Conservation (phyloP, 2,797 vertebrate genomes). For the Gymnodraco acuticeps region DNA sequence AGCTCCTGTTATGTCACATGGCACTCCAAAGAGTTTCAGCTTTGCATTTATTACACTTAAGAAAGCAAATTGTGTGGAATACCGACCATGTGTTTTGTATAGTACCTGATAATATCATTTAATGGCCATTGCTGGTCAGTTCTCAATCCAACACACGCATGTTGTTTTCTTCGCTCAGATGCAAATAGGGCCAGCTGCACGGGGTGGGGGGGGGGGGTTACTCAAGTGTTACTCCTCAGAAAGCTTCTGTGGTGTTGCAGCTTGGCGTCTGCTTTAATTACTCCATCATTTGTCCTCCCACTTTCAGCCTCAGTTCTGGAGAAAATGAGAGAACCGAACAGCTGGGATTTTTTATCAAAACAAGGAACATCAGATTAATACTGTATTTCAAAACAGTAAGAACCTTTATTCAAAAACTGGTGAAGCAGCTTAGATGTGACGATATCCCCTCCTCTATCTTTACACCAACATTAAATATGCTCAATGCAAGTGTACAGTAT, state of each 20-base stretch:
- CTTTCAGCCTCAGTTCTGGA: conserved; percentile 48
- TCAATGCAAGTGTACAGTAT: neutral
- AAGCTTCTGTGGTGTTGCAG: conserved; percentile 37
- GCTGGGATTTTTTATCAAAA: neutral
- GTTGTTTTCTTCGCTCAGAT: conserved; percentile 26
- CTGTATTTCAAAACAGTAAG: conserved; percentile 1
- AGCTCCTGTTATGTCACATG: conserved; percentile 45
- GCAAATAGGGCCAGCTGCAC: conserved; percentile 32
- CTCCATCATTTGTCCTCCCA: conserved; percentile 65
- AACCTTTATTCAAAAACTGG: neutral
- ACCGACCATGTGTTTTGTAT: neutral
- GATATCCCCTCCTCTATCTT: neutral
- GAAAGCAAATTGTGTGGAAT: neutral
- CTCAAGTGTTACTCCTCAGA: conserved; percentile 34
- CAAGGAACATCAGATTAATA: neutral
- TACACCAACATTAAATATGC: neutral
- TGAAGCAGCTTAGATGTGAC: neutral
- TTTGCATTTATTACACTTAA: conserved; percentile 6
- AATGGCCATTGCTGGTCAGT: conserved; percentile 2
- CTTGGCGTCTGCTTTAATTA: conserved; percentile 57
- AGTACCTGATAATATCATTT: conserved; percentile 1
- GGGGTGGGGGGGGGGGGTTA: neutral
- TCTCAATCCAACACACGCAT: neutral
- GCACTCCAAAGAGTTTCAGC: conserved; percentile 13
- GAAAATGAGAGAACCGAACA: conserved; percentile 22